Conservation (phyloP, 2,797 vertebrate genomes). For the Pantherophis alleghaniensis region DNA sequence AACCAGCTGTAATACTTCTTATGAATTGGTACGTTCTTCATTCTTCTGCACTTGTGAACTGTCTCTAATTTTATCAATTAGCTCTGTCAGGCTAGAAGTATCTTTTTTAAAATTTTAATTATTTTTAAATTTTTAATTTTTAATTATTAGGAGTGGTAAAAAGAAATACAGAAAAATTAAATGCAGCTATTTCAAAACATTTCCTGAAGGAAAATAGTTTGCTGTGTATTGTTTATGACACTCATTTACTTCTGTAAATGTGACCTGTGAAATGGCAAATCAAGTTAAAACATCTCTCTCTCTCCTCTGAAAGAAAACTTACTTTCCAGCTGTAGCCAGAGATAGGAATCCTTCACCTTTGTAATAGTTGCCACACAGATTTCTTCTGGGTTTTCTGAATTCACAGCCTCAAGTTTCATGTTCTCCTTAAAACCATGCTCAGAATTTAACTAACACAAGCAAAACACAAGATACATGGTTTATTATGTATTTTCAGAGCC, state of each 20-base stretch:
- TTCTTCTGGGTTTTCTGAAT: slow-evolving; percentile 88
- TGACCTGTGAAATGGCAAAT: neutral
- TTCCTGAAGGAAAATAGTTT: neutral
- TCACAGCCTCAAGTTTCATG: slow-evolving; percentile 97
- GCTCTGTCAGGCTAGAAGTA: neutral
- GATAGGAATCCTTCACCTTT: slow-evolving; percentile 86
- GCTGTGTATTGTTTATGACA: neutral
- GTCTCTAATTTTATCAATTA: neutral
- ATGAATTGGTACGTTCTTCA: neutral
- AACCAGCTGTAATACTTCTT: neutral
- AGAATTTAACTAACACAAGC: slow-evolving; percentile 64
- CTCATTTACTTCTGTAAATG: neutral
- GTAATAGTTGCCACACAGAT: slow-evolving; percentile 90
- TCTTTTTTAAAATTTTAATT: neutral
- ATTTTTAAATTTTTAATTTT: no score
- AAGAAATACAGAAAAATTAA: neutral
- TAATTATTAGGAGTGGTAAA: neutral
- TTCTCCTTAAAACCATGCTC: slow-evolving; percentile 92
- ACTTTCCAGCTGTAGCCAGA: slow-evolving; percentile 96
- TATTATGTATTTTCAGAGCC: slow-evolving; percentile 15
- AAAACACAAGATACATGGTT: neutral
- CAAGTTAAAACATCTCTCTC: neutral
- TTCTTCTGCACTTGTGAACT: neutral
- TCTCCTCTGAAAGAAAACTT: slow-evolving; percentile 38
- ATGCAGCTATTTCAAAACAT: neutral